These are phyloP conservation scores for Drusus annulatus DNA, from an alignment of 1,140 invertebrate species.

Conservation along the genomic window DNA sequence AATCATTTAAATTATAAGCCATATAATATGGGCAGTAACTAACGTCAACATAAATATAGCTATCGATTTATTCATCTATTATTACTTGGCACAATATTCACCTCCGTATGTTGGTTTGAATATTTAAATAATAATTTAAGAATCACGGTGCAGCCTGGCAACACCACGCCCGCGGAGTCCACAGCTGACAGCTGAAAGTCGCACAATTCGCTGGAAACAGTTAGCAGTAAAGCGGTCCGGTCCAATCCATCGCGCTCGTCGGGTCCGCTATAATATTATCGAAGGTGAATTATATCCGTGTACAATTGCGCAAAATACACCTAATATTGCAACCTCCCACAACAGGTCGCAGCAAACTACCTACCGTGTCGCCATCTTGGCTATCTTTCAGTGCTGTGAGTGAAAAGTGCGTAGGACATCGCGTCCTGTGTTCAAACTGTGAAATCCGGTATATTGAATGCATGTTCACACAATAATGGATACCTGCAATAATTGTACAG, in stretches of 20 bases:
- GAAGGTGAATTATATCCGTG: slow-evolving; percentile 8
- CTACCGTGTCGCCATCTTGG: slow-evolving; percentile 27
- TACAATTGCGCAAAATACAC: background rate
- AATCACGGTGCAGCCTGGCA: slow-evolving; percentile 8
- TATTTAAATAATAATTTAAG: too few species aligned
- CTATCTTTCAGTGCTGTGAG: background rate
- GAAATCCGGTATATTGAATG: background rate
- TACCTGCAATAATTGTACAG: slow-evolving; percentile 20
- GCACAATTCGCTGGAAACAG: slow-evolving; percentile 34
- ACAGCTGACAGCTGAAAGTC: slow-evolving; percentile 33
- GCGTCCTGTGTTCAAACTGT: slow-evolving; percentile 1
- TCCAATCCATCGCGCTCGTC: slow-evolving; percentile 1
- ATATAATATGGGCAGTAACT: too few species aligned
- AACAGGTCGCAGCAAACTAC: background rate
- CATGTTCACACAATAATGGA: slow-evolving; percentile 27
- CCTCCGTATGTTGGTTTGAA: too few species aligned
- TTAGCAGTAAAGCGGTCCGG: slow-evolving; percentile 11
- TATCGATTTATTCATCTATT: too few species aligned
- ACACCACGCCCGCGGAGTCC: background rate
- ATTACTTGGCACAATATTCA: too few species aligned
- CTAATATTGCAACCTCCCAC: background rate
- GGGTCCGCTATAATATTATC: background rate
- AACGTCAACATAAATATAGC: too few species aligned
- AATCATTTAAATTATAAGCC: too few species aligned
- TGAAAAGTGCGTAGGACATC: slow-evolving; percentile 23